phyloP scores from a whole-genome alignment of 2,113 vertebrate species.

The Anoura caudifer region DNA sequence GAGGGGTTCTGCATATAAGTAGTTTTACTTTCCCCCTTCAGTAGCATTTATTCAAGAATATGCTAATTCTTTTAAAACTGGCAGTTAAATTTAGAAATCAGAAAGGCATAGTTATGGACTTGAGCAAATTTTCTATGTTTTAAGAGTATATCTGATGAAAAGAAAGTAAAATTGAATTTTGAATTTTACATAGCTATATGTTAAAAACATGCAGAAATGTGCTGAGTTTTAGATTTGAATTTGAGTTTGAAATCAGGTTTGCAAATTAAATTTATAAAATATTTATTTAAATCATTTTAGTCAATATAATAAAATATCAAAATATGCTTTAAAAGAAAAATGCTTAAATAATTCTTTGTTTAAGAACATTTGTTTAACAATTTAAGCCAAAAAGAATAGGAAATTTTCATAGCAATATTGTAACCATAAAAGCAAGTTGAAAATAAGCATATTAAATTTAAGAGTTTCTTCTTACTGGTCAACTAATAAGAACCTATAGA shows the following conservation, averaged over 20 bases:
- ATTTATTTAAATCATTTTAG: constrained; percentile 33
- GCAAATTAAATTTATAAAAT: not conserved
- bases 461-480: not conserved
- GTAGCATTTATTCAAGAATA: constrained; percentile 80
- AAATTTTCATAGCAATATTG: constrained; percentile 58
- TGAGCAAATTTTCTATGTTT: constrained; percentile 64
- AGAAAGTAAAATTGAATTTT: constrained; percentile 63
- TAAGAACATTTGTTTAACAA: constrained; percentile 58
- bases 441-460: not conserved
- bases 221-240: constrained; percentile 26
- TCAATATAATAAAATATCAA: constrained; percentile 25
- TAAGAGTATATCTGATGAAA: constrained; percentile 59
- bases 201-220: constrained; percentile 52
- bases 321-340: constrained; percentile 37
- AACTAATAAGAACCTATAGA: not conserved
- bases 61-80: constrained; percentile 77
- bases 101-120: constrained; percentile 74
- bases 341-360: not conserved
- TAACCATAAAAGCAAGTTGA: constrained; percentile 23
- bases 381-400: constrained; percentile 39
- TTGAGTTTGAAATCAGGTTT: constrained; percentile 41
- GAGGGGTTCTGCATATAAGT: constrained; percentile 80
- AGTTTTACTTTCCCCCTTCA: constrained; percentile 76
- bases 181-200: constrained; percentile 39
- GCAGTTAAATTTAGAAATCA: constrained; percentile 78